These are phyloP conservation scores for Mormoops blainvillei DNA, from an alignment of 2,113 vertebrate genomes.

Conservation along the genomic window DNA sequence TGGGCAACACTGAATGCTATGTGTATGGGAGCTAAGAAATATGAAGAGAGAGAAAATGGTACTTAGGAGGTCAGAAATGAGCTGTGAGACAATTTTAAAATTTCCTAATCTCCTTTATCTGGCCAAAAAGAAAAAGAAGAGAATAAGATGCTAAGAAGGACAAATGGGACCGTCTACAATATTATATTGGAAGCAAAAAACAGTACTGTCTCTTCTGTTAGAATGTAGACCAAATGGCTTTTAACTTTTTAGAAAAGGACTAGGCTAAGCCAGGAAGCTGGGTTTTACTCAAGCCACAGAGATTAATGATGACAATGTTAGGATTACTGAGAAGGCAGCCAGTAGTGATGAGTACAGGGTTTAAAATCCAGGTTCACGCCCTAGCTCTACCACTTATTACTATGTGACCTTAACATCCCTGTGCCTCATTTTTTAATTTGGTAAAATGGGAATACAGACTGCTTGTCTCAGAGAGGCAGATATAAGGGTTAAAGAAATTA, in stretches of 20 bases:
- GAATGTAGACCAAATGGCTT: neutral
- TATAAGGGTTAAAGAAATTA: neutral
- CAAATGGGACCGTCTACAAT: neutral
- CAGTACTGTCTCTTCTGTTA: neutral
- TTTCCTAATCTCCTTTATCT: neutral
- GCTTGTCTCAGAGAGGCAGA: neutral
- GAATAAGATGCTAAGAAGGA: neutral
- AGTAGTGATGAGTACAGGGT: neutral
- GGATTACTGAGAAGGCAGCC: neutral
- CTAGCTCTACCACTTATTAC: neutral
- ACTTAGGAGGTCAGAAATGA: neutral
- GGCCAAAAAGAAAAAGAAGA: neutral
- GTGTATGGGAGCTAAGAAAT: neutral
- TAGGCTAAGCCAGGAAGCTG: neutral
- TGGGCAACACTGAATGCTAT: neutral
- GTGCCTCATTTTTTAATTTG: neutral
- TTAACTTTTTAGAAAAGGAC: conserved; percentile 13
- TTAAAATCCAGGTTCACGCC: neutral
- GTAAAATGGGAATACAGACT: neutral
- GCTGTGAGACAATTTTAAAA: neutral
- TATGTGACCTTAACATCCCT: neutral
- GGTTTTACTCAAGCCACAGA: conserved; percentile 9
- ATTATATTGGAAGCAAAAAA: neutral
- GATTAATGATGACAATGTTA: neutral
- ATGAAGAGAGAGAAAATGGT: neutral